Evolutionary conservation across 2,797 vertebrate genomes (phyloP).

Genomic region (Sphaeramia orbicularis): DNA sequence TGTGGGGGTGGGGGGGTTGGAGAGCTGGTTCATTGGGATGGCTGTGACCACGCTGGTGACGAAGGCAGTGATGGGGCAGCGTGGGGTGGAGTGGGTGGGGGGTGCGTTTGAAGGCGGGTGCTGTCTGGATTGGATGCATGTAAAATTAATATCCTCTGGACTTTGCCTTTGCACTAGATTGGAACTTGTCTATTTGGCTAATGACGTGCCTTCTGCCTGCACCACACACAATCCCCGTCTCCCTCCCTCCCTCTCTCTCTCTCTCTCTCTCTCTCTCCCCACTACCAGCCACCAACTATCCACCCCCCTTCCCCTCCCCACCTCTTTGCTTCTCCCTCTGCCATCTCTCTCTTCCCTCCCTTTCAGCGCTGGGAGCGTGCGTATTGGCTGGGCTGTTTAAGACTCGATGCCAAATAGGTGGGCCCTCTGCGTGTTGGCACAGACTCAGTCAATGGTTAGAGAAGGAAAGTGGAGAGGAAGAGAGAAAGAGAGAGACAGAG

Average conservation of each 20-base stretch:
- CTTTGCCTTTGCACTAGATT: constrained; percentile 90
- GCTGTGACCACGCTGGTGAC: constrained; percentile 72
- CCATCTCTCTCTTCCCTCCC: constrained; percentile 83
- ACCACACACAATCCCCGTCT: constrained; percentile 81
- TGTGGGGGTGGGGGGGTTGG: constrained; percentile 39
- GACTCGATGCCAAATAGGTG: constrained; percentile 95
- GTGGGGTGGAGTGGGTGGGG: constrained; percentile 9
- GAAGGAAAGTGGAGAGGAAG: constrained; percentile 91
- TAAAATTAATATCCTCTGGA: constrained; percentile 92
- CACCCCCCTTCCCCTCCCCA: constrained; percentile 38
- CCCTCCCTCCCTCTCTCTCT: constrained; percentile 49
- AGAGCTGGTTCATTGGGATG: constrained; percentile 70
- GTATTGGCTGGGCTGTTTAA: constrained; percentile 90
- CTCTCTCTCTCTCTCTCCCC: constrained; percentile 69
- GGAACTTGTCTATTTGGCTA: constrained; percentile 94
- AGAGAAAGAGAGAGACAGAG: constrained; percentile 87
- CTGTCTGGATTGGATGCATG: constrained; percentile 82
- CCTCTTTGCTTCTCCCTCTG: constrained; percentile 72
- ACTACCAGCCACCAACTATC: constrained; percentile 79
- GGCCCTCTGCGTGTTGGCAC: constrained; percentile 91
- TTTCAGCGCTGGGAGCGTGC: constrained; percentile 87
- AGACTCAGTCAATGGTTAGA: constrained; percentile 92
- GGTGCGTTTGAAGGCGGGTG: constrained; percentile 56
- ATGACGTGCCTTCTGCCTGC: constrained; percentile 88
- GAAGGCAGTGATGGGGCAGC: constrained; percentile 46